These are phyloP conservation scores for Nymphalis urticae DNA, from an alignment of 2,888 invertebrate genomes.

Conservation along the genomic window DNA sequence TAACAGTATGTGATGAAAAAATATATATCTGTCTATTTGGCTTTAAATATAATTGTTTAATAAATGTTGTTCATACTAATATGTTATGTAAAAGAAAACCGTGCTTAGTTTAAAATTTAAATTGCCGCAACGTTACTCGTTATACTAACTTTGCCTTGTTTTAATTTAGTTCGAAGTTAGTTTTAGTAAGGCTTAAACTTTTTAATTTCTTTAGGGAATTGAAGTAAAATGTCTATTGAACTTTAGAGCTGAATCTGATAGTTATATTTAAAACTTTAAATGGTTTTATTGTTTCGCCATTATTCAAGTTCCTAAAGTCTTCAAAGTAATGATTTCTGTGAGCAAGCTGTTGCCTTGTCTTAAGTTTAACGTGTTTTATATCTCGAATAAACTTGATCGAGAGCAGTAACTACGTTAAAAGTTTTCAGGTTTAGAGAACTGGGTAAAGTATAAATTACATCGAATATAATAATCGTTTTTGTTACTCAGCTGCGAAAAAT, in stretches of 20 bases:
- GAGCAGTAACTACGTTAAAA: constrained; percentile 10
- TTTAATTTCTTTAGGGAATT: too few species aligned
- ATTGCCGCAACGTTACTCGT: not conserved
- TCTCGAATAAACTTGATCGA: constrained; percentile 17
- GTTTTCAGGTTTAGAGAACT: constrained; percentile 11
- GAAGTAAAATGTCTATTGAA: not conserved
- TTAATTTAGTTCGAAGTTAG: constrained; percentile 2
- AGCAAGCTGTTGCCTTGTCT: constrained; percentile 27
- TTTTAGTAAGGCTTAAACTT: not conserved
- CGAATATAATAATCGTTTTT: constrained; percentile 16
- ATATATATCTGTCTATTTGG: too few species aligned
- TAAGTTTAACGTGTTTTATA: constrained; percentile 12
- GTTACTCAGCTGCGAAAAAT: constrained; percentile 14
- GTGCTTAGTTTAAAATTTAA: not conserved
- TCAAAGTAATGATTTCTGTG: constrained; percentile 16
- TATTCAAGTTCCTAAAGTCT: not conserved
- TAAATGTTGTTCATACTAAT: too few species aligned
- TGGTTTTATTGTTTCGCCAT: constrained; percentile 4
- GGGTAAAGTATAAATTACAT: constrained; percentile 12
- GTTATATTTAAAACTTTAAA: not conserved
- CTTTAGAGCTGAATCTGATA: not conserved
- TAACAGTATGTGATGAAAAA: not conserved
- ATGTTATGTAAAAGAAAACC: too few species aligned
- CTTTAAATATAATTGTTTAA: too few species aligned
- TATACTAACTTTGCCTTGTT: not conserved